These are phyloP conservation scores for Asobara japonica DNA, from an alignment of 1,140 invertebrate species.

Conservation along the genomic window DNA sequence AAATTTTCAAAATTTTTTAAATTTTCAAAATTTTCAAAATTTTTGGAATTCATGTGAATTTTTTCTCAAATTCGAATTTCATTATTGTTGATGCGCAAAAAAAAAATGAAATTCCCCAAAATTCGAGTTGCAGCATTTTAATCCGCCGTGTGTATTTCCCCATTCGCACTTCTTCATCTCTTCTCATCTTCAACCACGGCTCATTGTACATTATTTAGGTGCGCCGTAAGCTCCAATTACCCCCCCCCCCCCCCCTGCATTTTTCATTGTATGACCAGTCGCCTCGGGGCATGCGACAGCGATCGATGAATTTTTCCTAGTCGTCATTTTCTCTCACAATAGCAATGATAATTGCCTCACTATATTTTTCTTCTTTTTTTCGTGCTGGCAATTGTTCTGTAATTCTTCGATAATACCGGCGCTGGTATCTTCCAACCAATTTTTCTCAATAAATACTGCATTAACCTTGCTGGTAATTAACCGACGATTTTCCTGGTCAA, in stretches of 20 bases:
- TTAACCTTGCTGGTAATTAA: too few species aligned
- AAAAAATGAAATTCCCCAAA: too few species aligned
- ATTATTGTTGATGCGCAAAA: too few species aligned
- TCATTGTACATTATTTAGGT: slow-evolving; percentile 36
- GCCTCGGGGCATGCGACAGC: slow-evolving; percentile 27
- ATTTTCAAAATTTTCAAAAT: too few species aligned
- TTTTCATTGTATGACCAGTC: slow-evolving; percentile 7
- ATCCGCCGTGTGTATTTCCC: slow-evolving; percentile 22
- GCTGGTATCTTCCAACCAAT: too few species aligned
- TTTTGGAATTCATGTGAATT: too few species aligned
- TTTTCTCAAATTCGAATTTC: too few species aligned
- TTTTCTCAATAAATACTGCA: too few species aligned
- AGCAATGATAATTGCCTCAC: neutral
- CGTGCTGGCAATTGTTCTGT: neutral
- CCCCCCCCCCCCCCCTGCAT: neutral
- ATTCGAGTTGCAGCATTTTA: too few species aligned
- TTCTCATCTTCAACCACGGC: neutral
- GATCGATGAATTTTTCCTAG: slow-evolving; percentile 23
- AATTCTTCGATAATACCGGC: neutral
- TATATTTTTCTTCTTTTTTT: neutral
- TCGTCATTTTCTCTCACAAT: neutral
- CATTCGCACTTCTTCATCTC: slow-evolving; percentile 8
- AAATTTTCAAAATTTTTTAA: too few species aligned
- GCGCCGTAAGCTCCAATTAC: slow-evolving; percentile 33
- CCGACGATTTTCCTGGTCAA: too few species aligned